These are phyloP conservation scores for Menidia beryllina DNA, from an alignment of 2,113 vertebrate species.

Conservation along the genomic window DNA sequence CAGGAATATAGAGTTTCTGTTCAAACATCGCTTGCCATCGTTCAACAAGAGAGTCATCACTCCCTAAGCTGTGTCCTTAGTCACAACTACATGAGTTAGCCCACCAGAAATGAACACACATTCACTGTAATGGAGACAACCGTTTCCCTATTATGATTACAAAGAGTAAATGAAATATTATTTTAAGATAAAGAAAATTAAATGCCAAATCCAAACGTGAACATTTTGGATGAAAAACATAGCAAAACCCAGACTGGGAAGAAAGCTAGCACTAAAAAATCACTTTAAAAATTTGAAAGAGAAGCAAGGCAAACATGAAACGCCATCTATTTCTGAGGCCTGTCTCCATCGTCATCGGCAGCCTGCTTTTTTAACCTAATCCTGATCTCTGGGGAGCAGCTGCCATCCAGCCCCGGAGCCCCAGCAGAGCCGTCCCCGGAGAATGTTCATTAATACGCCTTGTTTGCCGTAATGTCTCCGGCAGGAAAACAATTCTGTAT, in stretches of 20 bases:
- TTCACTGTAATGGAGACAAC: conserved; percentile 41
- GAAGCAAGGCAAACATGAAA: background rate
- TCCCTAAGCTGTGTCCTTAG: conserved; percentile 36
- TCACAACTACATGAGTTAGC: conserved; percentile 13
- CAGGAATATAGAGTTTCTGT: too few relatives aligned
- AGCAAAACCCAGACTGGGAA: too few relatives aligned
- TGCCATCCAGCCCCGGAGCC: conserved; percentile 13
- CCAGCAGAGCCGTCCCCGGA: conserved; percentile 33
- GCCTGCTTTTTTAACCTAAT: conserved; percentile 21
- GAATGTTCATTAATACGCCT: conserved; percentile 64
- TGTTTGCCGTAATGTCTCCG: conserved; percentile 62
- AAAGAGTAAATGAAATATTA: conserved; percentile 28
- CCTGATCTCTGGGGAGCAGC: conserved; percentile 27
- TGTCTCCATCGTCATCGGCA: conserved; percentile 21
- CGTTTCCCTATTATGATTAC: conserved; percentile 51
- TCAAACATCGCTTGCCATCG: conserved; percentile 7
- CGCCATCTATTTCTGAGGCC: background rate
- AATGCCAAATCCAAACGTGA: too few relatives aligned
- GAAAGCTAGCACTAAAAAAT: background rate
- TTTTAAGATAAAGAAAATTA: conserved; percentile 17
- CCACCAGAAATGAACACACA: conserved; percentile 37
- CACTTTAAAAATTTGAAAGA: background rate
- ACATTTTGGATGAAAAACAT: too few relatives aligned
- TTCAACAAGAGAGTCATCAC: conserved; percentile 37
- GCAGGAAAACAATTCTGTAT: conserved; percentile 65